A percentile compares a stretch with the other conserved stretches of the same genome.
These are phyloP conservation scores for Tenualosa ilisha DNA, from an alignment of 2,797 vertebrate genomes.

Conservation along the genomic window DNA sequence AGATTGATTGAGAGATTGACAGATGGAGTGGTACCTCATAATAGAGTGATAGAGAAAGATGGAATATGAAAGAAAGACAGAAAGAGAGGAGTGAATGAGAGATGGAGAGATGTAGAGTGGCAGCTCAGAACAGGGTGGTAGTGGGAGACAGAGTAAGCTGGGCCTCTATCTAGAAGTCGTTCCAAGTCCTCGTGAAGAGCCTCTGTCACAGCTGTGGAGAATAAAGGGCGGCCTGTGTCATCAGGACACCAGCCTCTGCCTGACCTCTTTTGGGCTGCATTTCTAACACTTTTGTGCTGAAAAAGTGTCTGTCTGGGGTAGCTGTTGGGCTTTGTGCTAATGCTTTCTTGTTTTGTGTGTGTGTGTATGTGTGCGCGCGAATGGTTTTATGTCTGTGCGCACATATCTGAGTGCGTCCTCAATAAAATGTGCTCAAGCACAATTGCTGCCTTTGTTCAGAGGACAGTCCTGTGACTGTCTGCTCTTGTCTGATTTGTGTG, in stretches of 20 bases:
- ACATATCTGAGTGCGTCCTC: slow-evolving; percentile 52
- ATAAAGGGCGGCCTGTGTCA: background rate
- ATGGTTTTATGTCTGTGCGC: slow-evolving; percentile 58
- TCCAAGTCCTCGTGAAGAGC: background rate
- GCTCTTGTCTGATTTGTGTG: slow-evolving; percentile 38
- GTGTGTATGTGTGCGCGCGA: background rate
- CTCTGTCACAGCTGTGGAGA: background rate
- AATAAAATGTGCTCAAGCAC: slow-evolving; percentile 25
- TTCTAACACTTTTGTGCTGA: slow-evolving; percentile 32
- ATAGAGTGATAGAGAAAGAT: background rate
- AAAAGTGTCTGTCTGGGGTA: background rate
- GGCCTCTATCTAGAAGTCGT: background rate
- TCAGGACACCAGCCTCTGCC: background rate
- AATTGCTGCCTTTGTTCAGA: slow-evolving; percentile 43
- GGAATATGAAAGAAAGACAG: background rate
- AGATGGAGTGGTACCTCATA: too few species aligned
- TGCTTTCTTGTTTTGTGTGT: slow-evolving; percentile 18
- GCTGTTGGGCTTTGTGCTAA: slow-evolving; percentile 34
- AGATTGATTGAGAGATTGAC: background rate
- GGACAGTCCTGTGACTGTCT: slow-evolving; percentile 32
- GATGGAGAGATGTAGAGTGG: background rate
- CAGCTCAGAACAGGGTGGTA: background rate
- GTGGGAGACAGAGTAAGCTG: background rate
- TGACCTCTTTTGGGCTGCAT: background rate
- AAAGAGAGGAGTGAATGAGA: background rate